Conservation (phyloP, 2,113 vertebrate genomes). For the Erythrolamprus reginae region DNA sequence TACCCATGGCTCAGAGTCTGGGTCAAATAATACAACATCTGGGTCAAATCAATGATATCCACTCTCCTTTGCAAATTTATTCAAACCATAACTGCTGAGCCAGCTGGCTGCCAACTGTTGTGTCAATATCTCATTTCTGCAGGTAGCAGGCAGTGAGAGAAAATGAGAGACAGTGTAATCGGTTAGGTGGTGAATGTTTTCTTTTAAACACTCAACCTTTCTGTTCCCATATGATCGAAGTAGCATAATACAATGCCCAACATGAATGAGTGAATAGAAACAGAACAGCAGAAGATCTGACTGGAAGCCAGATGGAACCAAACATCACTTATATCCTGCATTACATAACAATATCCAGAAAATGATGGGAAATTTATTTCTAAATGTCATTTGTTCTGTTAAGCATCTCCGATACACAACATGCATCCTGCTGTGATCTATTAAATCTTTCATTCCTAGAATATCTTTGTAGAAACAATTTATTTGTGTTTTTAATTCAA, state of each 20-base stretch:
- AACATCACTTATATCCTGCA: neutral
- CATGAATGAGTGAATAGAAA: constrained; percentile 3
- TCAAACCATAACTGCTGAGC: constrained; percentile 1
- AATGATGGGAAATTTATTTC: neutral
- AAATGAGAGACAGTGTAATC: neutral
- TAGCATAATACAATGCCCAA: constrained; percentile 8
- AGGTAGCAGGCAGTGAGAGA: neutral
- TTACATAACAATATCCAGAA: neutral
- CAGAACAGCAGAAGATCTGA: neutral
- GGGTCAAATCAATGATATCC: constrained; percentile 18
- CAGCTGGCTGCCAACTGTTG: constrained; percentile 12
- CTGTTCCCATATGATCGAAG: constrained; percentile 11
- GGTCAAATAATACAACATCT: constrained; percentile 27
- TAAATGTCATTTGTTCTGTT: neutral
- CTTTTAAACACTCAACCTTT: neutral
- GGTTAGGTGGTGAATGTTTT: neutral
- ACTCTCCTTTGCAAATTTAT: constrained; percentile 1
- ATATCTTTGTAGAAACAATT: neutral
- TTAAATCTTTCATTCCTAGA: neutral
- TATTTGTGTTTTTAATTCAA: neutral
- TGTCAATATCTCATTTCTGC: constrained; percentile 17
- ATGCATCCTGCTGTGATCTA: neutral
- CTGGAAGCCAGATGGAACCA: neutral
- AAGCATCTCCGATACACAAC: neutral
- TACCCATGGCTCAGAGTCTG: constrained; percentile 1